These are phyloP conservation scores for Drosophila arizonae DNA, from an alignment of 1,140 invertebrate genomes.

Conservation along the genomic window DNA sequence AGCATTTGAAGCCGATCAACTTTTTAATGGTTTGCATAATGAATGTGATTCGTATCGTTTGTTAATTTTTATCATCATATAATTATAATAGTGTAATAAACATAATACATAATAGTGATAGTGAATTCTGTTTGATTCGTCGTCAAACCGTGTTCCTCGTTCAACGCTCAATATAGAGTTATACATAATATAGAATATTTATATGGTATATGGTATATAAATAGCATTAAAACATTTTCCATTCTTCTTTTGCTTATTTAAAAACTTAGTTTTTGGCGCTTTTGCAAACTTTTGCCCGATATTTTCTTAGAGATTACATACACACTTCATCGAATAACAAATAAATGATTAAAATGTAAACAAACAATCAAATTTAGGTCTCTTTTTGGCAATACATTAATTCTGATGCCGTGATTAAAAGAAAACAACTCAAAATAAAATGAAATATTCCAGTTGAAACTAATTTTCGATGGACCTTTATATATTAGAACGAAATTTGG, in stretches of 20 bases:
- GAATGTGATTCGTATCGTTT: constrained; percentile 64
- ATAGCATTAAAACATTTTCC: constrained; percentile 46
- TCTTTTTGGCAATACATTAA: background rate
- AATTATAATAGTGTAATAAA: constrained; percentile 66
- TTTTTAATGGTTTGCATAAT: constrained; percentile 60
- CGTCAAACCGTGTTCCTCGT: constrained; percentile 34
- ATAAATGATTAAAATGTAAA: constrained; percentile 17
- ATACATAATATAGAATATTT: constrained; percentile 68
- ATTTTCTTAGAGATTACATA: constrained; percentile 6
- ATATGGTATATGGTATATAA: constrained; percentile 56
- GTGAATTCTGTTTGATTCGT: constrained; percentile 28
- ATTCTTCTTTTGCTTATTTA: constrained; percentile 29
- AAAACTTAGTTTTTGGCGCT: constrained; percentile 44
- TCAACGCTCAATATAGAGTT: constrained; percentile 53
- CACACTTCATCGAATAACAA: constrained; percentile 1
- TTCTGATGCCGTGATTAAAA: constrained; percentile 2
- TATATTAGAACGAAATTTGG: constrained; percentile 5
- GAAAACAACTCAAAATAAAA: constrained; percentile 9
- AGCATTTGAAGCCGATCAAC: constrained; percentile 28
- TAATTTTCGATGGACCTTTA: constrained; percentile 13
- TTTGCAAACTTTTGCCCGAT: constrained; percentile 19
- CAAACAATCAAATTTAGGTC: background rate
- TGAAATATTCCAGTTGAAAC: constrained; percentile 11
- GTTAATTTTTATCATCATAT: constrained; percentile 56
- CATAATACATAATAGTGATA: constrained; percentile 69